A percentile compares a stretch with the other conserved stretches of the same genome.
Evolutionary conservation across 2,797 vertebrate species (phyloP).

Genomic region (Micrastur ruficollis): DNA sequence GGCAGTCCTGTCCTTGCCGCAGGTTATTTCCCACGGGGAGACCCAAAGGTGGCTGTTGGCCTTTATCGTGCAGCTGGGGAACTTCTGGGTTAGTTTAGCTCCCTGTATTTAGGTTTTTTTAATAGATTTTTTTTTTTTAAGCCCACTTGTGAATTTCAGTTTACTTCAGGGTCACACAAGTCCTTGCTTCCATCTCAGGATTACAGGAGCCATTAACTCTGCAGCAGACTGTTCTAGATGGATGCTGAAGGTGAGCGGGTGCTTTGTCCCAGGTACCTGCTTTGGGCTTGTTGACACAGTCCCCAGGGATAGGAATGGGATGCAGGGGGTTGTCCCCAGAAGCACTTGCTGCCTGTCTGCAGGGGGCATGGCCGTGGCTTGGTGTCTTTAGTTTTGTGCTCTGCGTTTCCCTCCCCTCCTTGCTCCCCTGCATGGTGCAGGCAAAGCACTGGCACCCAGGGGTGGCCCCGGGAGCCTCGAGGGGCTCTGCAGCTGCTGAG

Average conservation of each 20-base stretch:
- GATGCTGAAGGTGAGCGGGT: neutral
- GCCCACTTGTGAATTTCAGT: neutral
- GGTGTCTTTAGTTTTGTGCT: neutral
- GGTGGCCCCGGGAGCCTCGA: rapidly evolving
- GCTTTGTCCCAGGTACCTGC: neutral
- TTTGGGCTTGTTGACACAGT: neutral
- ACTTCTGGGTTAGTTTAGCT: neutral
- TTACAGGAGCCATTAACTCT: neutral
- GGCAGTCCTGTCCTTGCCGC: neutral
- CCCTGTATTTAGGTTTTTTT: neutral
- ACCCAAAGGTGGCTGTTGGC: neutral
- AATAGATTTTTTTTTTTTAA: neutral
- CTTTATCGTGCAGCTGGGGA: neutral
- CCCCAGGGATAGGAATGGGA: neutral
- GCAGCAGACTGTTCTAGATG: neutral
- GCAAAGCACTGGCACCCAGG: neutral
- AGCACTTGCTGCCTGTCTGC: neutral
- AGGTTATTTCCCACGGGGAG: neutral
- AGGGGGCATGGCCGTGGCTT: no score
- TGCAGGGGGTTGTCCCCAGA: neutral
- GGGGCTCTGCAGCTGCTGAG: neutral
- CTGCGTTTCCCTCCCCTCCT: neutral
- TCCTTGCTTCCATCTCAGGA: neutral
- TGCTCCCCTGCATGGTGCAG: rapidly evolving
- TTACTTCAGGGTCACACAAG: neutral